A percentile compares a stretch with the other conserved stretches of the same genome.
phyloP scores from a whole-genome alignment of 2,888 invertebrate species.

The Adineta ricciae region DNA sequence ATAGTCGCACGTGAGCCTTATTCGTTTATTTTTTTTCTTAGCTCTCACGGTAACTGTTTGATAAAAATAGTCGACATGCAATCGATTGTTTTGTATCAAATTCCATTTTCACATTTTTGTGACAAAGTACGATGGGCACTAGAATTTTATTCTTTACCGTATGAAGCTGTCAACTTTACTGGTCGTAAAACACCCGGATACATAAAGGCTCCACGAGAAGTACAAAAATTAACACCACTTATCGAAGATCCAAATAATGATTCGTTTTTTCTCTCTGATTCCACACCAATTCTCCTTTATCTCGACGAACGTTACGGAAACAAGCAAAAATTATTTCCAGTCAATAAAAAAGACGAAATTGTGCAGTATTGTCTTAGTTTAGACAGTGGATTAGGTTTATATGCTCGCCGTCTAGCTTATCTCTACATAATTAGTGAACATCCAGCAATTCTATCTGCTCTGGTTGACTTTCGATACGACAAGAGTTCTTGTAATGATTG shows the following conservation, averaged over 20 bases:
- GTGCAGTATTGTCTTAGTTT: background rate
- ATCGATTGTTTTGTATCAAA: background rate
- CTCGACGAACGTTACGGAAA: background rate
- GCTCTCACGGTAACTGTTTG: too few relatives aligned
- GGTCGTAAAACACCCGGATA: background rate
- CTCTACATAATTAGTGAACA: background rate
- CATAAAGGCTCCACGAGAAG: background rate
- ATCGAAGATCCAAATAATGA: constrained; percentile 2
- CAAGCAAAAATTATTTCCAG: background rate
- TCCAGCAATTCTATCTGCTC: background rate
- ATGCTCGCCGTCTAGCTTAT: background rate
- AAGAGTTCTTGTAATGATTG: background rate
- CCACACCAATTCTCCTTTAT: background rate
- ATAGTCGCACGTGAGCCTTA: too few relatives aligned
- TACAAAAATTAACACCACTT: background rate
- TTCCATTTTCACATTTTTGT: background rate
- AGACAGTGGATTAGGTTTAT: background rate
- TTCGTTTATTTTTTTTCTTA: too few relatives aligned
- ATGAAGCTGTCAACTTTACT: background rate
- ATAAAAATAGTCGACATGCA: background rate
- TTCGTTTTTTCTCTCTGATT: background rate
- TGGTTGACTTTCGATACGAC: background rate
- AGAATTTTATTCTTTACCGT: background rate
- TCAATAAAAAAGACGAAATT: background rate
- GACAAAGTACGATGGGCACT: background rate